Evolutionary conservation across 2,888 invertebrate genomes (phyloP), one percentile per base, ranked within the genome.

Genomic region (Sericinus montela): DNA sequence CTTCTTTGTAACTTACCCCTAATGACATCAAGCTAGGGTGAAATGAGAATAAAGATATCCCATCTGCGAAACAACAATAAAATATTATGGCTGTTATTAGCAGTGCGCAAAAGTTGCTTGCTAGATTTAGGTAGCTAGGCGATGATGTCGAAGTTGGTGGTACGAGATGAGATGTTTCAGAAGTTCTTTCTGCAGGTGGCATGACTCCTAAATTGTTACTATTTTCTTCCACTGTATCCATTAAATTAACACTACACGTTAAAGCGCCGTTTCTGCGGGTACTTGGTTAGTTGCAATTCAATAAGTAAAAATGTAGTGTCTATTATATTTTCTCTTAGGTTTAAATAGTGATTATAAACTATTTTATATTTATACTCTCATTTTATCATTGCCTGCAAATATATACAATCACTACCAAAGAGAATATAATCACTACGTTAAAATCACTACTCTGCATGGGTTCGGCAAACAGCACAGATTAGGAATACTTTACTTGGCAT

Each of bases 11-110:
- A 65, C 87, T 82, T 74, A 89, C 89, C 65, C 89, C 89, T 15
- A 87, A 52, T 32, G 83, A 65, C 89, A 89, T 89, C 15, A 87
- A 62, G 45, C 68, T 78, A 13, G 89, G 89, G 65, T 89, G 89
- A 63, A 88, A 89, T 10, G 89, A 78, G 64, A 89, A 89, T 37
- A 89, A 63, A 3, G 71, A 50, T 10, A 69, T 72, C 1, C 72
- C 82, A 59, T 79, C 63, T 45, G 62, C 68, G 53, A 87, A 84
- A 57, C 80, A 79, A 55, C 80, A 80, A 47, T 80, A 87, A 32
- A 60, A 48, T 25, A 88, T 75, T 37, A 85, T 75, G 14, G 73
- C 75, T 34, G 80, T 54, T 54, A 85, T 76, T 42, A 80, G 51
- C 8, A 83, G 14, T 4, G 78, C 77, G 58, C 82, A 79, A 43